phyloP scores from a whole-genome alignment of 2,113 vertebrate genomes.

The Paratilapia polleni region DNA sequence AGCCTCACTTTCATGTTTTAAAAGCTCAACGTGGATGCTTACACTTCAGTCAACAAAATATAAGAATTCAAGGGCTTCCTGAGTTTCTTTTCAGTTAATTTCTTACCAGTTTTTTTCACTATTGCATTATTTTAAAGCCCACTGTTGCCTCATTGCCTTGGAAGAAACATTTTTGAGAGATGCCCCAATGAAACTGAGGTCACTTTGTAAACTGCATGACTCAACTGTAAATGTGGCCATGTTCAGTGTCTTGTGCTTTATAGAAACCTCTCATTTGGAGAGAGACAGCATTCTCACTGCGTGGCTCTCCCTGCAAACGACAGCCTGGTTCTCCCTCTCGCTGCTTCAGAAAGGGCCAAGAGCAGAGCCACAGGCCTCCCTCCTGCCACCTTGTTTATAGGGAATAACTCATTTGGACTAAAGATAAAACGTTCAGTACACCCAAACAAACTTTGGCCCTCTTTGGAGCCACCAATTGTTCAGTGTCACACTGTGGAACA shows the following conservation, averaged over 20 bases:
- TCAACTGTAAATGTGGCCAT: slow-evolving; percentile 38
- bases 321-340: slow-evolving; percentile 42
- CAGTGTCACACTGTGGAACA: not conserved
- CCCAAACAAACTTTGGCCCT: not conserved
- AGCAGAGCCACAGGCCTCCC: slow-evolving; percentile 21
- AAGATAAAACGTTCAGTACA: slow-evolving; percentile 27
- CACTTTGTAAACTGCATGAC: slow-evolving; percentile 21
- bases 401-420: slow-evolving; percentile 41
- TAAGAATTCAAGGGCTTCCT: not conserved
- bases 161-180: slow-evolving; percentile 7
- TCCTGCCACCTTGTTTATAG: slow-evolving; percentile 24
- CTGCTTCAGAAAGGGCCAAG: slow-evolving; percentile 28
- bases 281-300: slow-evolving; percentile 50
- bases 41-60: slow-evolving; percentile 6
- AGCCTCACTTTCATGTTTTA: not conserved
- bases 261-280: slow-evolving; percentile 72
- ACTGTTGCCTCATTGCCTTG: not conserved
- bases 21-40: slow-evolving; percentile 9
- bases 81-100: not conserved
- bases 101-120: not conserved
- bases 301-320: slow-evolving; percentile 38
- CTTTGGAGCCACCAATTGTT: slow-evolving; percentile 5
- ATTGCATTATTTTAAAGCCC: not conserved
- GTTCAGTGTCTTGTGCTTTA: slow-evolving; percentile 41
- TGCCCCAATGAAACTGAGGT: slow-evolving; percentile 30